phyloP scores from a whole-genome alignment of 2,113 vertebrate genomes.

The Caracal caracal region DNA sequence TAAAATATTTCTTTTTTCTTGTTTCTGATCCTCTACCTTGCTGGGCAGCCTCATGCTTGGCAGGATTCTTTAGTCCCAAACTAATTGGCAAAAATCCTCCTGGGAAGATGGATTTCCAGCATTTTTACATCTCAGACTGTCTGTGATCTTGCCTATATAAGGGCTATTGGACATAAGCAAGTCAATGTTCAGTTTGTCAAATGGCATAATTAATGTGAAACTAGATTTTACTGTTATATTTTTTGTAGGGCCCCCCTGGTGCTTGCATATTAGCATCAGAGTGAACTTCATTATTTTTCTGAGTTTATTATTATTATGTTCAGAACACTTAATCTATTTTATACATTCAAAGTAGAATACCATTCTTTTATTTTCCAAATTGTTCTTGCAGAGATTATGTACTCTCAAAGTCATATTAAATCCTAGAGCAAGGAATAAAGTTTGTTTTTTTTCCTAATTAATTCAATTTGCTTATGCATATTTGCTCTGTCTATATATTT shows the following conservation, averaged over 20 bases:
- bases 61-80: slow-evolving; percentile 69
- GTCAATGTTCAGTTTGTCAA: slow-evolving; percentile 74
- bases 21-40: slow-evolving; percentile 77
- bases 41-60: slow-evolving; percentile 67
- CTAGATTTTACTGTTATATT: slow-evolving; percentile 67
- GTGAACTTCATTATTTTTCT: slow-evolving; percentile 75
- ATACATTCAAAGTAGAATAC: slow-evolving; percentile 75
- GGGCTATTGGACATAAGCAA: slow-evolving; percentile 75
- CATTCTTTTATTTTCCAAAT: slow-evolving; percentile 82
- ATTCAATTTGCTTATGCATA: slow-evolving; percentile 85
- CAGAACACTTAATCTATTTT: slow-evolving; percentile 76
- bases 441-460: slow-evolving; percentile 78
- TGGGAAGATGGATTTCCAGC: slow-evolving; percentile 74
- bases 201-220: slow-evolving; percentile 78
- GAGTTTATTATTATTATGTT: slow-evolving; percentile 79
- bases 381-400: slow-evolving; percentile 80
- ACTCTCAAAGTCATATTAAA: slow-evolving; percentile 81
- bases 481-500: slow-evolving; percentile 74
- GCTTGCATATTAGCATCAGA: slow-evolving; percentile 66
- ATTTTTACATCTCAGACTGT: slow-evolving; percentile 77
- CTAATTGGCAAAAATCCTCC: slow-evolving; percentile 83
- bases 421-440: slow-evolving; percentile 73
- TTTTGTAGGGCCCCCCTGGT: slow-evolving; percentile 61
- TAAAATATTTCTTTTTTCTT: slow-evolving; percentile 53
- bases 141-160: slow-evolving; percentile 77